phyloP scores from a whole-genome alignment of 2,113 vertebrate species.

The Notechis scutatus region DNA sequence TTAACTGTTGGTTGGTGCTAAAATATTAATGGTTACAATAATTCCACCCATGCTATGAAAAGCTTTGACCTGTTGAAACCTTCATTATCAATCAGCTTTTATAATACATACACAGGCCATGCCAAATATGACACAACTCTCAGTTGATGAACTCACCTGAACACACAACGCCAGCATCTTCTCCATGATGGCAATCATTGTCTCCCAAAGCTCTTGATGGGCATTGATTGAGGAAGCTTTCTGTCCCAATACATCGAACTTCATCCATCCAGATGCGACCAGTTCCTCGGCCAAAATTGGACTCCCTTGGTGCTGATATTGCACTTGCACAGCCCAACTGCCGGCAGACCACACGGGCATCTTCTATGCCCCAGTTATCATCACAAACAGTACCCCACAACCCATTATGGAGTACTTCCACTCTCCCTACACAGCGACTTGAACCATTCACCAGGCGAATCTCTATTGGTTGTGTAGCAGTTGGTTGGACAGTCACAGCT shows the following conservation, averaged over 20 bases:
- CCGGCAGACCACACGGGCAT: slow-evolving; percentile 26
- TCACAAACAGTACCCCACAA: slow-evolving; percentile 49
- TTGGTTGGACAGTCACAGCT: neutral
- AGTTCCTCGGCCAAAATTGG: slow-evolving; percentile 31
- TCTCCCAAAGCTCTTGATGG: slow-evolving; percentile 33
- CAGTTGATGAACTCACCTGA: slow-evolving; percentile 25
- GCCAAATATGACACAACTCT: accelerated
- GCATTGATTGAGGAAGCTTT: slow-evolving; percentile 31
- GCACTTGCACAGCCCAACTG: slow-evolving; percentile 37
- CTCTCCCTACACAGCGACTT: slow-evolving; percentile 4
- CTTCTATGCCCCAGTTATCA: slow-evolving; percentile 25
- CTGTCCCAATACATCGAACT: slow-evolving; percentile 24
- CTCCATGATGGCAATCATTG: slow-evolving; percentile 43
- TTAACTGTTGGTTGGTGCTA: neutral
- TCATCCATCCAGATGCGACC: slow-evolving; percentile 42
- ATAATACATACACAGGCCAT: neutral
- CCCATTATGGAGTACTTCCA: slow-evolving; percentile 35
- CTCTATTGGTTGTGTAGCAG: neutral
- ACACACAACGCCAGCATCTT: slow-evolving; percentile 38
- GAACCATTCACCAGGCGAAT: slow-evolving; percentile 1
- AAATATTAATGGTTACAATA: neutral
- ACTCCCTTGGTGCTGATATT: neutral
- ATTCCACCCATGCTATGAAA: neutral
- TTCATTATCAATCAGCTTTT: neutral
- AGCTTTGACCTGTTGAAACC: neutral